These are phyloP conservation scores for Ctenosaura bakeri DNA, from an alignment of 2,797 vertebrate species.

Conservation along the genomic window DNA sequence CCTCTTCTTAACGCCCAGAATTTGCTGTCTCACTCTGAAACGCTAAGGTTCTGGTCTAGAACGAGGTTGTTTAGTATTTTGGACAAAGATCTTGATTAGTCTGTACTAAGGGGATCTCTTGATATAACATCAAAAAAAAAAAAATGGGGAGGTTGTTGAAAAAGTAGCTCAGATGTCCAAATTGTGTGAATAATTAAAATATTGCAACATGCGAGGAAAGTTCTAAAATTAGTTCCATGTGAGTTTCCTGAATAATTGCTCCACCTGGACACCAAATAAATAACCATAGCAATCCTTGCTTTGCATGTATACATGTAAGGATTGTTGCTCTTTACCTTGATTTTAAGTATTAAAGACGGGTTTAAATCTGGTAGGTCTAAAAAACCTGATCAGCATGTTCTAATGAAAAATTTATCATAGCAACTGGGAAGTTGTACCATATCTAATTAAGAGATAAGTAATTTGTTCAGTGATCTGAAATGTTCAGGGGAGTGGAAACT, in stretches of 20 bases:
- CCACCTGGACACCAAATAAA: too few relatives aligned
- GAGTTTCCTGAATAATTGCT: neutral
- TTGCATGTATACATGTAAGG: neutral
- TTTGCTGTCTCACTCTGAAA: neutral
- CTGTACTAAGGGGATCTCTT: neutral
- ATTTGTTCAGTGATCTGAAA: neutral
- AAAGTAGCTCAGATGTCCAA: neutral
- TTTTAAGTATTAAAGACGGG: neutral
- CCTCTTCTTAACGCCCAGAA: neutral
- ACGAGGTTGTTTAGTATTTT: neutral
- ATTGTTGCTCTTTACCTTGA: neutral
- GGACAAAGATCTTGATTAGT: neutral
- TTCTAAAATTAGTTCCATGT: neutral
- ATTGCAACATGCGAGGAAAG: neutral
- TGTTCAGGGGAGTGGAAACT: neutral
- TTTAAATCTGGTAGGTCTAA: neutral
- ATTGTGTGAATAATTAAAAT: neutral
- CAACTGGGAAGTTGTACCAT: neutral
- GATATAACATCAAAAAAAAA: neutral
- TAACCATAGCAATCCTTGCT: neutral
- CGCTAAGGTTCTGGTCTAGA: neutral
- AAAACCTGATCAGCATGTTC: neutral
- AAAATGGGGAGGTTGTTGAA: too few relatives aligned
- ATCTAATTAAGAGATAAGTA: neutral
- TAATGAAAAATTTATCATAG: too few relatives aligned